Evolutionary conservation across 2,888 invertebrate species (phyloP).

Genomic region (Tetragonula carbonaria): DNA sequence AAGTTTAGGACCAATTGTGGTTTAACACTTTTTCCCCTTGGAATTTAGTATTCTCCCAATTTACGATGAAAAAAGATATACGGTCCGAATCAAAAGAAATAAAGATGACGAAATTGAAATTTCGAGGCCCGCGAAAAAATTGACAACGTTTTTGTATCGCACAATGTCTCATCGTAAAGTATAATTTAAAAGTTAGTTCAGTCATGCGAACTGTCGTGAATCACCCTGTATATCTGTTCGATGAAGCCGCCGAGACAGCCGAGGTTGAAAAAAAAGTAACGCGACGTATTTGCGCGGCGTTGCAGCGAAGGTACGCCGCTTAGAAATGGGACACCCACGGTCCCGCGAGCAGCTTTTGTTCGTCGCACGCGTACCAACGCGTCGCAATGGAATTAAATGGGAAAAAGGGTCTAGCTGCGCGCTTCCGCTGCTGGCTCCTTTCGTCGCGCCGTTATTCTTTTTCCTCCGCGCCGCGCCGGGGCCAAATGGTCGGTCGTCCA

Average conservation of each 20-base stretch:
- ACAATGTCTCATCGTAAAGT: too few species aligned
- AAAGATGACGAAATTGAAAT: too few species aligned
- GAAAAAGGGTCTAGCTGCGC: neutral
- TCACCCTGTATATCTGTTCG: neutral
- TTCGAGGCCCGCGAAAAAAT: too few species aligned
- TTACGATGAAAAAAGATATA: too few species aligned
- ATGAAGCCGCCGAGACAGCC: neutral
- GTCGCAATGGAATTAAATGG: slow-evolving; percentile 42
- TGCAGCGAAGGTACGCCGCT: neutral
- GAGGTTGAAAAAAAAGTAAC: neutral
- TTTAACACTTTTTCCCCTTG: too few species aligned
- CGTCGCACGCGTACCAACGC: slow-evolving; percentile 23
- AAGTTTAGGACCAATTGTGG: too few species aligned
- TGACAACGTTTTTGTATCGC: too few species aligned
- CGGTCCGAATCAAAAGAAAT: too few species aligned
- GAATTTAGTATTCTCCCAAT: too few species aligned
- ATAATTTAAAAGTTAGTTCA: too few species aligned
- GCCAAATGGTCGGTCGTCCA: neutral
- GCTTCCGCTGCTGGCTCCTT: neutral
- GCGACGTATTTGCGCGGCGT: neutral
- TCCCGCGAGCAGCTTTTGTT: slow-evolving; percentile 18
- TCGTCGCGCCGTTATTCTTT: neutral
- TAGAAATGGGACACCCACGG: slow-evolving; percentile 21
- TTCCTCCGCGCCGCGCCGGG: neutral
- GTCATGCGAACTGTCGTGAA: too few species aligned